Evolutionary conservation across 2,797 vertebrate genomes (phyloP).

Genomic region (Lutra lutra): DNA sequence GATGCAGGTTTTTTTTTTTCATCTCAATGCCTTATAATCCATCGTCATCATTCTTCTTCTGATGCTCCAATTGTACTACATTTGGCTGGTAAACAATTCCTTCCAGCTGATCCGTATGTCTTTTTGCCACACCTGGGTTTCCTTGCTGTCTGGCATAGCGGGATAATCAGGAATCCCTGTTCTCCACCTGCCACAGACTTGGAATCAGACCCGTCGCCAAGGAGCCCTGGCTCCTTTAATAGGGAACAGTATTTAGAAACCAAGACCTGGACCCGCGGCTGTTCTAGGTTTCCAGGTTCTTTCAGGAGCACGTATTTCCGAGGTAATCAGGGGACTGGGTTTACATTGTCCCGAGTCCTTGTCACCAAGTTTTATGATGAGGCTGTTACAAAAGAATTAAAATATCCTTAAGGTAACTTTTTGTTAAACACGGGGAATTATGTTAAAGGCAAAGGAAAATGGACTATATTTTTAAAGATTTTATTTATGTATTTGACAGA

Average conservation of each 20-base stretch:
- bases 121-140: accelerated
- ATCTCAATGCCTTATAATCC: neutral
- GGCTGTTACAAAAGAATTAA: slow-evolving; percentile 30
- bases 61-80: accelerated
- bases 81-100: too few species aligned
- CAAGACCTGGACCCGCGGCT: neutral
- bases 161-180: accelerated
- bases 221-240: neutral
- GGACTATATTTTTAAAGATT: too few species aligned
- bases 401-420: neutral
- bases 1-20: accelerated
- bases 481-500: too few species aligned
- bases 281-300: neutral
- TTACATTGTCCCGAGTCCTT: neutral
- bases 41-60: accelerated
- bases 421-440: neutral
- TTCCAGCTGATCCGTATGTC: neutral
- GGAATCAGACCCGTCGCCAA: neutral
- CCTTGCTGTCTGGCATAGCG: neutral
- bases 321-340: neutral
- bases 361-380: slow-evolving; percentile 1
- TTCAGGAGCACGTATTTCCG: neutral
- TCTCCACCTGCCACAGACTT: neutral
- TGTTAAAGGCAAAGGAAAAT: neutral
- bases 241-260: neutral